Evolutionary conservation across 2,113 vertebrate species (phyloP).

Genomic region (Prionailurus bengalensis): DNA sequence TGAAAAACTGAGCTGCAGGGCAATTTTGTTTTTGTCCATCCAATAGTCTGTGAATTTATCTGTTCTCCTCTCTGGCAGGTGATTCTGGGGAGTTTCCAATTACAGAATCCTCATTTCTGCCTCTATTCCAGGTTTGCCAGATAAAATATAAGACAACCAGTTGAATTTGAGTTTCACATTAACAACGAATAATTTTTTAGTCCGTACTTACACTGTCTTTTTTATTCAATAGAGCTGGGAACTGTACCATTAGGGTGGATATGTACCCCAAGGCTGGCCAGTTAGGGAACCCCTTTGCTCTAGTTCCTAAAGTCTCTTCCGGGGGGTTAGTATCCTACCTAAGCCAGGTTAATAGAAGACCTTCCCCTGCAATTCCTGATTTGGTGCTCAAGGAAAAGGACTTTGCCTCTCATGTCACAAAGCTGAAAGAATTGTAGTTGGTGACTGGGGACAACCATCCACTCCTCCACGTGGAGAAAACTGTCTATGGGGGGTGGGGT

Average conservation of each 20-base stretch:
- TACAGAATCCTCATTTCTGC: neutral
- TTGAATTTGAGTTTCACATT: conserved; percentile 20
- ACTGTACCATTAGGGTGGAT: neutral
- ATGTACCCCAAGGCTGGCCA: neutral
- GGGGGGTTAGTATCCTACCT: neutral
- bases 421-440: neutral
- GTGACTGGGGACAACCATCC: neutral
- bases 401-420: neutral
- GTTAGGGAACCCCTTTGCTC: neutral
- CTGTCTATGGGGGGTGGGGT: neutral
- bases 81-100: neutral
- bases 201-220: neutral
- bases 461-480: neutral
- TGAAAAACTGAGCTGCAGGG: neutral
- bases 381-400: neutral
- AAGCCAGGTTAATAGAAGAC: neutral
- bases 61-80: neutral
- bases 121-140: neutral
- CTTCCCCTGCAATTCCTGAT: neutral
- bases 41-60: neutral
- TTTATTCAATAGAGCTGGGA: neutral
- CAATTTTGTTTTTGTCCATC: neutral
- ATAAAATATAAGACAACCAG: neutral
- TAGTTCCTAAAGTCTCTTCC: neutral
- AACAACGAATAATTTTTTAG: neutral